Conservation (phyloP, 1,140 invertebrate genomes). For the Leptonema lineaticorne region DNA sequence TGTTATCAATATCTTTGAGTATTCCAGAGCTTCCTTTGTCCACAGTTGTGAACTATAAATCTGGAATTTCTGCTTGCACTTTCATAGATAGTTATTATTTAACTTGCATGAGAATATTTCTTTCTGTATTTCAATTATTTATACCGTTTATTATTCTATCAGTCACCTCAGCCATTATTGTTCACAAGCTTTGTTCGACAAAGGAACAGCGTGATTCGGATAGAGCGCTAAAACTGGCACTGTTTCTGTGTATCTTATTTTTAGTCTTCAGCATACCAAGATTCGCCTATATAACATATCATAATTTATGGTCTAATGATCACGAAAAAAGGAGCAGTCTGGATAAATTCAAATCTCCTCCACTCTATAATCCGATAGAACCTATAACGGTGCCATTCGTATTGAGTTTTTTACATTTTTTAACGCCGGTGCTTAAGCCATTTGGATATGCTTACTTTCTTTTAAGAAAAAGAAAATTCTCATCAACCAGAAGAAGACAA, state of each 20-base stretch:
- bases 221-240: conserved; percentile 48
- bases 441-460: conserved; percentile 31
- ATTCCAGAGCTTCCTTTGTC: conserved; percentile 56
- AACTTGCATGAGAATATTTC: conserved; percentile 50
- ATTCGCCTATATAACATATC: conserved; percentile 46
- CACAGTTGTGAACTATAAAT: conserved; percentile 46
- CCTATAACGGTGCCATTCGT: conserved; percentile 43
- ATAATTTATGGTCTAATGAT: conserved; percentile 43
- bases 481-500: not conserved
- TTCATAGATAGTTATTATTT: conserved; percentile 49
- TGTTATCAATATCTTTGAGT: conserved; percentile 56
- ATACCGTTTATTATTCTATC: conserved; percentile 49
- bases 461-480: not conserved
- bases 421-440: conserved; percentile 33
- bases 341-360: conserved; percentile 37
- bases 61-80: conserved; percentile 46
- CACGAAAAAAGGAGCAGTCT: conserved; percentile 34
- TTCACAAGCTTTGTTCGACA: conserved; percentile 46
- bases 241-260: conserved; percentile 49
- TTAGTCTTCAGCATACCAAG: conserved; percentile 48
- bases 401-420: conserved; percentile 46
- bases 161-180: conserved; percentile 43
- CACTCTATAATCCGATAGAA: conserved; percentile 25
- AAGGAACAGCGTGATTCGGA: conserved; percentile 43
- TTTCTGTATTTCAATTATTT: conserved; percentile 51